Base-by-base conservation (phyloP, 2,797 vertebrate species). In the Bovichtus variegatus region DNA sequence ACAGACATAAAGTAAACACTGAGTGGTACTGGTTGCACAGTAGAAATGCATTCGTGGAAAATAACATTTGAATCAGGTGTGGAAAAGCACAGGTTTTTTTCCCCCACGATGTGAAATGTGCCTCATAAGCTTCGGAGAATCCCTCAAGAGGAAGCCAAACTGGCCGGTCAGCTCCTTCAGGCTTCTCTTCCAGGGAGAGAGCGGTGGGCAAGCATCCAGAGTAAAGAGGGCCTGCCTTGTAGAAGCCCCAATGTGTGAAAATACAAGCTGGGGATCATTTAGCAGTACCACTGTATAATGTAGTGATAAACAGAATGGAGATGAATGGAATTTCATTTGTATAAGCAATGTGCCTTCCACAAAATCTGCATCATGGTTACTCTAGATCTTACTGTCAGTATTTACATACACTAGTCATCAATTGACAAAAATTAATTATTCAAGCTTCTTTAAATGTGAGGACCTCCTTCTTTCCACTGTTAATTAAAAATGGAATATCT, bases 41-140 rank as follows among this genome's bases (percentile, higher is more conserved):
- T 12, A 40, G 15, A 77, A 41, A 79, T 44, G 9, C 1, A 58
- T 55, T 59, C 3, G 19, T 34, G 59, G n/a, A 46, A 82, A 73
- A 78, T 44, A 25, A 50, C 21, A 70, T 71, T 46, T 41, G 11
- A 41, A 53, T 63, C 31, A 68, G 71, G 63, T 80, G 69, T 62
- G 49, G 10, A 59, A n/a, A 67, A 51, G 21, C 2, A 36, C 18
- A 43, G 15, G 19, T 68, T 80, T 71, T 79, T 53, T 74, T 64
- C 25, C 19, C 51, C 27, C 51, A 78, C 57, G 15, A 60, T 78
- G 27, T 72, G 51, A 84, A 89, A 83, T 80, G 38, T 76, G 79
- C 77, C 60, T 76, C 57, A 73, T 84, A 84, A 87, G 84, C 80
- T 63, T 11, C 10, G 69, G 69, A 74, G 65, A 78, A 83, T 81